Evolutionary conservation across 2,888 invertebrate species (phyloP), one percentile per base, ranked within the genome.

Genomic region (Phengaris arion): DNA sequence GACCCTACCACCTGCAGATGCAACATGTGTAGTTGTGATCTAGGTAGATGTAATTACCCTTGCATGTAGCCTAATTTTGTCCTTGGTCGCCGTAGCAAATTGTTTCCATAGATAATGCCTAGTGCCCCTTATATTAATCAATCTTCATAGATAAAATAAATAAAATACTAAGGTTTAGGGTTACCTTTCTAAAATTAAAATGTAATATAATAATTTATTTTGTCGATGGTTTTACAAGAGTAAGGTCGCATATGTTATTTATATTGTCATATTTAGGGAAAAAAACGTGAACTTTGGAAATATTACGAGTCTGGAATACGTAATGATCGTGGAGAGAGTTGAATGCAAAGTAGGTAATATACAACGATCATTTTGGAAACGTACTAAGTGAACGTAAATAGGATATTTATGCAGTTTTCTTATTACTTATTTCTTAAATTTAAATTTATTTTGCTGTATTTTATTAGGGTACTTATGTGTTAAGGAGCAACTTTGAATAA

Each of bases 271-370:
- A 64, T 64, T 35, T 64, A 64, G 45, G 64, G 70, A 51, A 70
- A 70, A 70, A 70, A 51, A 2, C 22, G 48, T 70, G 10, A 12
- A 70, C 51, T 70, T 70, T 70, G 51, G 51, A 70, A 15, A 69
- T 15, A 70, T 70, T 15, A 70, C 70, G 70, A 51, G 51, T 51
- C 70, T 15, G 35, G 72, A 52, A 72, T 72, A 72, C 72, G 12
- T 52, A 72, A 72, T 54, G 70, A 72, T 12, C n/a, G 5, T 10
- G 54, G 72, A 52, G 48, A 52, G 52, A 54, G 72, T 35, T 54
- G 72, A 72, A 72, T 72, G 52, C 35, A 72, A 72, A 72, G 52
- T 72, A 72, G 72, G 35, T 64, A 64, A 45, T 64, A 45, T 64
- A 59, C 59, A 59, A 35, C 12, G 52, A 52, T 52, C 52, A 35